Percentiles rank a stretch among this genome's conserved stretches.
phyloP scores from a whole-genome alignment of 2,797 vertebrate species.

The Acrossocheilus fasciatus region DNA sequence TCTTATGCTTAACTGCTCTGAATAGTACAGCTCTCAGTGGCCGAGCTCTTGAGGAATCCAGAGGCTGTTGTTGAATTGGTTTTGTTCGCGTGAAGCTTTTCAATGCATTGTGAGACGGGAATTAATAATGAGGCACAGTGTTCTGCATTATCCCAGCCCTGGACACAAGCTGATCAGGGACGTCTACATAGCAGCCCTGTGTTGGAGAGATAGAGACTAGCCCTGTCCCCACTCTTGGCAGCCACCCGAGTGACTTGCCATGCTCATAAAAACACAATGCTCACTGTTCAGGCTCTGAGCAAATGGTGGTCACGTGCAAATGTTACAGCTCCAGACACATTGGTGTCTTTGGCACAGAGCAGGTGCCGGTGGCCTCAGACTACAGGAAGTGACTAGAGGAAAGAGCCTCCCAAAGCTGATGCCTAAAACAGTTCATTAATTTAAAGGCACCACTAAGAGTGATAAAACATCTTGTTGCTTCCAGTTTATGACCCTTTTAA shows the following conservation, averaged over 20 bases:
- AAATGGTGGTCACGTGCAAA: constrained; percentile 70
- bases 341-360: constrained; percentile 59
- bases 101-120: constrained; percentile 17
- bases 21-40: constrained; percentile 34
- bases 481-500: constrained; percentile 40
- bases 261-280: constrained; percentile 68
- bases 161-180: constrained; percentile 45
- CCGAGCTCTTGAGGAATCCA: constrained; percentile 41
- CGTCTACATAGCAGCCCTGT: constrained; percentile 40
- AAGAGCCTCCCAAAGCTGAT: constrained; percentile 47
- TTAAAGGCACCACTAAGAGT: constrained; percentile 36
- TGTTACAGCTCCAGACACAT: constrained; percentile 53
- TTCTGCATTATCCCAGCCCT: constrained; percentile 41
- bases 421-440: constrained; percentile 57
- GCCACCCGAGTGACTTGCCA: constrained; percentile 55
- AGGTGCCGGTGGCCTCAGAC: constrained; percentile 42
- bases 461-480: constrained; percentile 59
- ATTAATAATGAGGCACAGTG: constrained; percentile 44
- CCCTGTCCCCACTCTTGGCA: constrained; percentile 52
- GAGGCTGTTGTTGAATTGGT: constrained; percentile 36
- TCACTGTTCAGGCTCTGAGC: constrained; percentile 59
- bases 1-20: constrained; percentile 22
- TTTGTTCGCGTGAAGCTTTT: constrained; percentile 41
- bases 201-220: constrained; percentile 43
- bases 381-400: constrained; percentile 44